Evolutionary conservation across 2,888 invertebrate genomes (phyloP).

Genomic region (Notodonta ziczac): DNA sequence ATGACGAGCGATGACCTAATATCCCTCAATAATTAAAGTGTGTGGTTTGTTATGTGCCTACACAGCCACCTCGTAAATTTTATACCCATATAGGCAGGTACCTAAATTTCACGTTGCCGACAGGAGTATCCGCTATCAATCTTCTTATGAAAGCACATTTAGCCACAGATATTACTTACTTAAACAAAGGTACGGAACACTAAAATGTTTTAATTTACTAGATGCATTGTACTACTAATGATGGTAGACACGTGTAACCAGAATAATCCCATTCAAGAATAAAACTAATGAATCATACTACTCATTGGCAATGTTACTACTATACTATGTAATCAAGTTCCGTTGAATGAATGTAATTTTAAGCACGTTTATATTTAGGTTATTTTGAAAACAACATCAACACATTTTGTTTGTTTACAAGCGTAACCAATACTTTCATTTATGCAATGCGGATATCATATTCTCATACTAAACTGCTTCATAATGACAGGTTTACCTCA

Average conservation of each 20-base stretch:
- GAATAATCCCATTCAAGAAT: conserved; percentile 36
- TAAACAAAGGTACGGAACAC: conserved; percentile 20
- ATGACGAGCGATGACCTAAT: background rate
- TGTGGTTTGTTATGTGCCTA: conserved; percentile 6
- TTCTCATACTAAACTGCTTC: no score
- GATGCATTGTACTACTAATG: conserved; percentile 2
- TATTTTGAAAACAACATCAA: background rate
- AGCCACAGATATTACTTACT: conserved; percentile 12
- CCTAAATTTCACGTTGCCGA: conserved; percentile 30
- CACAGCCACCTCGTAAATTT: conserved; percentile 16
- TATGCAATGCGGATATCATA: background rate
- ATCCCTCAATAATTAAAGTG: background rate
- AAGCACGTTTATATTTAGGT: conserved; percentile 3
- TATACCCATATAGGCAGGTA: conserved; percentile 16
- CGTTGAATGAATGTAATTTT: conserved; percentile 27
- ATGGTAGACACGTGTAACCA: conserved; percentile 17
- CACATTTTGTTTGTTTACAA: background rate
- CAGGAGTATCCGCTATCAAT: conserved; percentile 48
- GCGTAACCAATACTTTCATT: background rate
- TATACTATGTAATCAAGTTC: conserved; percentile 16
- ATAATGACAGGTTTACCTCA: background rate
- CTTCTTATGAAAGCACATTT: conserved; percentile 25
- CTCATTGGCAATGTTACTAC: conserved; percentile 22
- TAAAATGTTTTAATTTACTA: conserved; percentile 3
- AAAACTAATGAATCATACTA: conserved; percentile 25